phyloP scores from a whole-genome alignment of 2,888 invertebrate species.

The Aspidiotus rigidus region DNA sequence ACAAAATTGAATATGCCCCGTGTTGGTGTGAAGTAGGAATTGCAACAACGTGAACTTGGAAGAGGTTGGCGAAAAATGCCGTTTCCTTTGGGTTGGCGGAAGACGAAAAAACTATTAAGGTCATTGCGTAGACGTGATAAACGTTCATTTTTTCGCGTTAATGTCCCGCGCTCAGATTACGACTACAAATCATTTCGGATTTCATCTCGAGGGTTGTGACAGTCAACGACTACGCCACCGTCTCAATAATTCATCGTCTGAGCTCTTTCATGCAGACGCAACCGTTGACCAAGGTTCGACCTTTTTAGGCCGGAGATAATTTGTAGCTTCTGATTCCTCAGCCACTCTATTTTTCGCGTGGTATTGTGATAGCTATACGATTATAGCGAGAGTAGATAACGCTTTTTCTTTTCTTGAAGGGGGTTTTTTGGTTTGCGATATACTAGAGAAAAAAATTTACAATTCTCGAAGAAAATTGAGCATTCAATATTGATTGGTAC shows the following conservation, averaged over 20 bases:
- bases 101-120: background rate
- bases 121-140: slow-evolving; percentile 1
- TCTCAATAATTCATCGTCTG: background rate
- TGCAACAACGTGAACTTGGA: background rate
- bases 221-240: background rate
- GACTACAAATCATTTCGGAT: slow-evolving; percentile 1
- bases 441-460: too few species aligned
- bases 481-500: too few species aligned
- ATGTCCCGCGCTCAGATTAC: slow-evolving; percentile 2
- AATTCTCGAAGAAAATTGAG: too few species aligned
- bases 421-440: too few species aligned
- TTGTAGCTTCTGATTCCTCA: background rate
- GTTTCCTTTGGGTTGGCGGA: background rate
- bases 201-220: background rate
- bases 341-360: too few species aligned
- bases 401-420: too few species aligned
- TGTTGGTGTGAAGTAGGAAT: background rate
- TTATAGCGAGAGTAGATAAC: too few species aligned
- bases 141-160: background rate
- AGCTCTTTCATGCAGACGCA: background rate
- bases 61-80: background rate
- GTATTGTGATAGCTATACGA: too few species aligned
- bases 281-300: background rate
- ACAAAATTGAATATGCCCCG: slow-evolving; percentile 1
- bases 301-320: background rate